Evolutionary conservation across 2,113 vertebrate genomes (phyloP).

Genomic region (Promerops cafer): DNA sequence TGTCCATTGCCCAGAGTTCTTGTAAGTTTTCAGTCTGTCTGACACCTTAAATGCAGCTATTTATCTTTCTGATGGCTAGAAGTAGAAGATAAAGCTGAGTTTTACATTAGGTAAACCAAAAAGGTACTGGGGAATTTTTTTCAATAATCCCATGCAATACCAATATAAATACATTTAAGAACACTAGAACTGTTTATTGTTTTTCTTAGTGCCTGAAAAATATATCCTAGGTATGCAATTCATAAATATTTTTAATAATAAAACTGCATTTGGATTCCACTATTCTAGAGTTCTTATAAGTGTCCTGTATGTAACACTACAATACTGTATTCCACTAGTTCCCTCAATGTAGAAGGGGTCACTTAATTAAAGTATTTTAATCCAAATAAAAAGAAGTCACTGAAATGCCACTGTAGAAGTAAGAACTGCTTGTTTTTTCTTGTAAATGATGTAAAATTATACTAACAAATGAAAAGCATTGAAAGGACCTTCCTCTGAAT

Average conservation of each 20-base stretch:
- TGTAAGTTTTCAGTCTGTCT: not conserved
- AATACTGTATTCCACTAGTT: slow-evolving; percentile 26
- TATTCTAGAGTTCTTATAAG: slow-evolving; percentile 1
- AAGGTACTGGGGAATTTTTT: not conserved
- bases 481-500: slow-evolving; percentile 19
- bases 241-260: slow-evolving; percentile 25
- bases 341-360: not conserved
- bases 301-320: slow-evolving; percentile 12
- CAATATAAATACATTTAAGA: not conserved
- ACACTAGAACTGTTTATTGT: not conserved
- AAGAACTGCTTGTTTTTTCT: slow-evolving; percentile 34
- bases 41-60: not conserved
- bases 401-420: slow-evolving; percentile 38
- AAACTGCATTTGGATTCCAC: slow-evolving; percentile 11
- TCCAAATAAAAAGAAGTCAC: not conserved
- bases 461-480: slow-evolving; percentile 40
- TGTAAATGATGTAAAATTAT: slow-evolving; percentile 32
- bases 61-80: not conserved
- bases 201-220: slow-evolving; percentile 10
- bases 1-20: not conserved
- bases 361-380: slow-evolving; percentile 28
- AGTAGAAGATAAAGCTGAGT: not conserved
- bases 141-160: not conserved
- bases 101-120: not conserved
- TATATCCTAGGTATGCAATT: not conserved